Conservation (phyloP, 2,797 vertebrate genomes). For the Emys orbicularis region DNA sequence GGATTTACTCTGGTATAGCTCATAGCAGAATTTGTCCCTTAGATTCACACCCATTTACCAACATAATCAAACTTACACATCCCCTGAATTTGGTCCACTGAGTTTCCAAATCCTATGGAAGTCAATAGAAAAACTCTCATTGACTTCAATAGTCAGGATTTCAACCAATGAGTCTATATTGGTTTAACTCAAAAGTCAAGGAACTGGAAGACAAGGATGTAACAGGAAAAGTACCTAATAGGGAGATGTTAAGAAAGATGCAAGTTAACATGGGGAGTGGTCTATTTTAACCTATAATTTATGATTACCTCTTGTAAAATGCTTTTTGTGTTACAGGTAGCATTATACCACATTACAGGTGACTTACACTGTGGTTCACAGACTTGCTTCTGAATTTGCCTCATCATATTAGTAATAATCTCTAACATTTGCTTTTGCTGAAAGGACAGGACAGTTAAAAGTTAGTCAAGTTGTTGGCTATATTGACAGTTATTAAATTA, state of each 20-base stretch:
- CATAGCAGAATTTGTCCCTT: not conserved
- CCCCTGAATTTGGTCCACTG: not conserved
- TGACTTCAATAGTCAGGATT: not conserved
- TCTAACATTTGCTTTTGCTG: constrained; percentile 64
- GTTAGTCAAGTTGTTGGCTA: constrained; percentile 40
- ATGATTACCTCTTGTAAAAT: not conserved
- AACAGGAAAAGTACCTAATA: accelerated
- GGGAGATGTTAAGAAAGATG: not conserved
- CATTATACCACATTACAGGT: constrained; percentile 19
- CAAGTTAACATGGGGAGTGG: not conserved
- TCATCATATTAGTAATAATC: constrained; percentile 14
- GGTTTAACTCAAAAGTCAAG: not conserved
- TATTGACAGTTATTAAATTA: constrained; percentile 63
- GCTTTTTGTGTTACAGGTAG: not conserved
- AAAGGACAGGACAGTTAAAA: constrained; percentile 42
- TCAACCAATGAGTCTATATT: not conserved
- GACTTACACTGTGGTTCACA: not conserved
- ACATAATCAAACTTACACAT: not conserved
- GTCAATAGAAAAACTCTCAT: not conserved
- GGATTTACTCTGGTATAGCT: not conserved
- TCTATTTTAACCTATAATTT: not conserved
- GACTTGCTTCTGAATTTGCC: constrained; percentile 60
- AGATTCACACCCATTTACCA: not conserved
- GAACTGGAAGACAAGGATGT: not conserved
- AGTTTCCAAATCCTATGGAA: not conserved